A percentile compares a stretch with the other conserved stretches of the same genome.
phyloP scores from a whole-genome alignment of 2,113 vertebrate species.

The Callipepla squamata region DNA sequence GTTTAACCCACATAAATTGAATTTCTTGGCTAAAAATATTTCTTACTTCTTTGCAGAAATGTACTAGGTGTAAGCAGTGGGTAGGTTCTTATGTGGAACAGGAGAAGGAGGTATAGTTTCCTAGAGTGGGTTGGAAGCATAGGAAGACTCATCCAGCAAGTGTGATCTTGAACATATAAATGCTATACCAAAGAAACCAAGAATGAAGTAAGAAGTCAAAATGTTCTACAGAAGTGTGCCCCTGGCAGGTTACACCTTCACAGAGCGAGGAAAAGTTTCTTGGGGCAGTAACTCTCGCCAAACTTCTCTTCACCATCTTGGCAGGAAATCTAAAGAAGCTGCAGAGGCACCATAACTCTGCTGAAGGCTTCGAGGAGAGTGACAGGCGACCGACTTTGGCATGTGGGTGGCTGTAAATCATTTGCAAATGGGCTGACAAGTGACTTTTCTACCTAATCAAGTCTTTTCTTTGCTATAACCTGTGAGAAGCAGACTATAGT shows the following conservation, averaged over 20 bases:
- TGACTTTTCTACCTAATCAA: neutral
- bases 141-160: neutral
- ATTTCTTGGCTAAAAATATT: neutral
- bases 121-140: neutral
- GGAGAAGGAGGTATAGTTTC: neutral
- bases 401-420: neutral
- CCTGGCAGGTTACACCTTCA: neutral
- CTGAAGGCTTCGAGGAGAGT: neutral
- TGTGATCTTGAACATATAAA: neutral
- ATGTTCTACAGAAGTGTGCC: neutral
- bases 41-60: neutral
- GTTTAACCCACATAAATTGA: neutral
- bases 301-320: neutral
- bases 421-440: neutral
- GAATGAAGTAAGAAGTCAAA: neutral
- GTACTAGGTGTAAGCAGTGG: neutral
- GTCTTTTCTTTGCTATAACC: neutral
- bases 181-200: neutral
- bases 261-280: neutral
- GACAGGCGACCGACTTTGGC: neutral
- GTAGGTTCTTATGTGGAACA: neutral
- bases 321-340: neutral
- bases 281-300: accelerated
- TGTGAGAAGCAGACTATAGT: neutral
- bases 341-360: neutral